Evolutionary conservation across 2,888 invertebrate species (phyloP).

Genomic region (Melinopterus prodromus): DNA sequence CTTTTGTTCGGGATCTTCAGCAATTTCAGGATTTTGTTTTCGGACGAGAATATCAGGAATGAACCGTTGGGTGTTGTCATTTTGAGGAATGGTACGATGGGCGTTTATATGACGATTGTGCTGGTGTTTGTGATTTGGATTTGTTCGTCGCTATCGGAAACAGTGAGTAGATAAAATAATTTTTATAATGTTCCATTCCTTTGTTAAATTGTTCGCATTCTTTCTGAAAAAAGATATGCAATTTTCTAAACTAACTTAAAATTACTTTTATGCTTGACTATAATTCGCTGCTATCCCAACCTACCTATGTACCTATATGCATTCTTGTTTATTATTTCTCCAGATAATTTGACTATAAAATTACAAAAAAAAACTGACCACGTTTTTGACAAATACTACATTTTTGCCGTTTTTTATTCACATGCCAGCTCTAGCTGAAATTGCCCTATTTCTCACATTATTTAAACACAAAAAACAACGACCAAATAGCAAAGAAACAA

Average conservation of each 20-base stretch:
- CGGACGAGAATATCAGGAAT: background rate
- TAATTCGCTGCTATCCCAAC: too few species aligned
- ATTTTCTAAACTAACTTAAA: too few species aligned
- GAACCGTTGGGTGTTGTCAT: slow-evolving; percentile 13
- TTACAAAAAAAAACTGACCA: background rate
- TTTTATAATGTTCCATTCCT: background rate
- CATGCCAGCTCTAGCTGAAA: too few species aligned
- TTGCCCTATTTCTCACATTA: too few species aligned
- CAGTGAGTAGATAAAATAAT: slow-evolving; percentile 27
- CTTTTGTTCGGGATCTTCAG: slow-evolving; percentile 37
- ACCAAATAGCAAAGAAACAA: too few species aligned
- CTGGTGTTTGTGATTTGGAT: slow-evolving; percentile 23
- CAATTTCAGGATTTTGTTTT: slow-evolving; percentile 31
- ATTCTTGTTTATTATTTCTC: too few species aligned
- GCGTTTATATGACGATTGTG: slow-evolving; percentile 31
- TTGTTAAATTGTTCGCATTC: background rate
- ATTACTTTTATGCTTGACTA: too few species aligned
- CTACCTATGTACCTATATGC: too few species aligned
- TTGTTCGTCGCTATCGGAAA: slow-evolving; percentile 31
- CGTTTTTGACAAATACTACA: too few species aligned
- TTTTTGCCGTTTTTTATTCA: too few species aligned
- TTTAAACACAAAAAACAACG: too few species aligned
- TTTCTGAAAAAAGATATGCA: too few species aligned
- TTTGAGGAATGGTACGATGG: slow-evolving; percentile 31
- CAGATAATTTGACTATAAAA: background rate